Percentiles rank a stretch among this genome's conserved stretches.
phyloP scores from a whole-genome alignment of 2,113 vertebrate genomes.

The Rattus rattus region DNA sequence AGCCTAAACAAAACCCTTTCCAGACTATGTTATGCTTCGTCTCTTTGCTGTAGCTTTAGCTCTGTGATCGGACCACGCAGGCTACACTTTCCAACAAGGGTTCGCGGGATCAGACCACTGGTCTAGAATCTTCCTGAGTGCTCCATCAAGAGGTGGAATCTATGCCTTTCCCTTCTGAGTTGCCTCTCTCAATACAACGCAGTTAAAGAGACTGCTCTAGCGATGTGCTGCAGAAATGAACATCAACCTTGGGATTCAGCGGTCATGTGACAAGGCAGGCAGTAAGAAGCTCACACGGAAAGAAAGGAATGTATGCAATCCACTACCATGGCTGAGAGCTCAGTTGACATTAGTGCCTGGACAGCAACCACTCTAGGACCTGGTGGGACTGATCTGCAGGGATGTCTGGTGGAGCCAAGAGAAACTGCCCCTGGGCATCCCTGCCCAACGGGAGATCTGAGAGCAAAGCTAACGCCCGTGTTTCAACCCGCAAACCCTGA shows the following conservation, averaged over 20 bases:
- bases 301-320: neutral
- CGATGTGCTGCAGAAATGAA: neutral
- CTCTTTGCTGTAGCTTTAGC: neutral
- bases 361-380: neutral
- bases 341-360: neutral
- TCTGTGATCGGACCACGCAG: neutral
- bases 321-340: neutral
- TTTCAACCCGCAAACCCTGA: neutral
- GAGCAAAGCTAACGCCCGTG: conserved; percentile 6
- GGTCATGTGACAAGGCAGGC: neutral
- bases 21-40: neutral
- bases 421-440: neutral
- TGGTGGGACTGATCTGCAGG: too few species aligned
- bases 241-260: neutral
- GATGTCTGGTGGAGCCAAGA: neutral
- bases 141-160: neutral
- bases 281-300: neutral
- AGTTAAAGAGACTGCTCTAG: neutral
- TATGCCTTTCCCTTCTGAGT: neutral
- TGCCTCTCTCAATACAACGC: neutral
- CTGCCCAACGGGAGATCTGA: neutral
- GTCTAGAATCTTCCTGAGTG: neutral
- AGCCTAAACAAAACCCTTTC: neutral
- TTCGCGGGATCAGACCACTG: neutral
- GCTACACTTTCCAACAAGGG: neutral